Percentiles rank a stretch among this genome's conserved stretches.
Conservation (phyloP, 2,797 vertebrate species). For the Acanthiza pusilla region DNA sequence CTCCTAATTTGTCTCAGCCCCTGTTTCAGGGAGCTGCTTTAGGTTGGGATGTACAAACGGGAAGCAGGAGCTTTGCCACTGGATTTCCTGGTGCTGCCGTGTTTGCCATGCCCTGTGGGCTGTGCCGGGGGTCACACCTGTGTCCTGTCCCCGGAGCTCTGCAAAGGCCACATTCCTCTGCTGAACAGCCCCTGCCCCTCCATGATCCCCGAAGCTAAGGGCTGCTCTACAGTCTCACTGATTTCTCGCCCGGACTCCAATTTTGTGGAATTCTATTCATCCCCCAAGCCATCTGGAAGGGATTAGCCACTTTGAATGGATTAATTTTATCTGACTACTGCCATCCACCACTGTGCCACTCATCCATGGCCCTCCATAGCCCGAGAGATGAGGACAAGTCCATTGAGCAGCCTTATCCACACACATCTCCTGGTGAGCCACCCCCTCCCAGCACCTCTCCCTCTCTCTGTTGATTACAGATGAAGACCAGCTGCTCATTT, state of each 20-base stretch:
- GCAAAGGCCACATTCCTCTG: neutral
- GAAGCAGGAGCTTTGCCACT: neutral
- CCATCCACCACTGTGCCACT: neutral
- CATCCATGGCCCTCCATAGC: neutral
- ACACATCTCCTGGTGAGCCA: neutral
- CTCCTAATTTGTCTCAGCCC: no score
- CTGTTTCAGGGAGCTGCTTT: no score
- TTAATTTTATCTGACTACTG: slow-evolving; percentile 34
- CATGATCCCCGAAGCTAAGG: neutral
- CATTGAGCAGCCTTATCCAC: neutral
- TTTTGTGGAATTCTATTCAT: neutral
- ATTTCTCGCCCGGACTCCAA: neutral
- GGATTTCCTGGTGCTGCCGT: neutral
- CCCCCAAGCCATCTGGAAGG: neutral
- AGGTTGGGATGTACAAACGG: neutral
- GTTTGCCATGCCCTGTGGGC: neutral
- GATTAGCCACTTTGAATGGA: slow-evolving; percentile 17
- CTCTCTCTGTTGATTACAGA: neutral
- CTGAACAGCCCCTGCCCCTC: neutral
- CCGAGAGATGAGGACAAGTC: neutral
- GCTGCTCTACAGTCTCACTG: neutral
- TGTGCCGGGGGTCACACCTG: neutral
- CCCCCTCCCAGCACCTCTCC: neutral
- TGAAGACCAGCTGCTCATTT: neutral
- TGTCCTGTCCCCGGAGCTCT: neutral